These are phyloP conservation scores for Drymodes brunneopygia DNA, from an alignment of 2,113 vertebrate genomes.

Conservation along the genomic window DNA sequence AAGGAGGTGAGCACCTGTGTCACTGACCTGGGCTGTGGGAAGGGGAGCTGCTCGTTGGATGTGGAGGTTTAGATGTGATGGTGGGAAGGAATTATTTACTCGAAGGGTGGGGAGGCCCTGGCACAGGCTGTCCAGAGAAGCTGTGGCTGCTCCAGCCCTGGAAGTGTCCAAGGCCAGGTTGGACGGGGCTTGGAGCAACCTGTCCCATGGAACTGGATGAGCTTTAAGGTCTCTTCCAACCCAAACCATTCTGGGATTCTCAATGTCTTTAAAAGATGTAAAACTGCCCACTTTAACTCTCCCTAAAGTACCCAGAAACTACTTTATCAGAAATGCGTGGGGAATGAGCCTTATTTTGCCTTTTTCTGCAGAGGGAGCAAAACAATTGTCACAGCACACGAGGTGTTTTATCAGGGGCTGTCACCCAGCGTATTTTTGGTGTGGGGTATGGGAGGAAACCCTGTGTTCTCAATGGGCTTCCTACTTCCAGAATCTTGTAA, in stretches of 20 bases:
- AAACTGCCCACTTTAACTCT: not conserved
- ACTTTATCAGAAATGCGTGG: not conserved
- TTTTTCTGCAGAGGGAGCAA: not conserved
- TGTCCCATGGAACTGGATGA: not conserved
- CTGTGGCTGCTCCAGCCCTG: not conserved
- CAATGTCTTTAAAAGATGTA: not conserved
- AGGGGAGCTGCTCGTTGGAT: not conserved
- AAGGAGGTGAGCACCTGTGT: constrained; percentile 81
- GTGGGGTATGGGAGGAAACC: not conserved
- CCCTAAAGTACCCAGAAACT: not conserved
- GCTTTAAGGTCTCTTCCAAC: not conserved
- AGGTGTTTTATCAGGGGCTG: not conserved
- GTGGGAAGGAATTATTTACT: not conserved
- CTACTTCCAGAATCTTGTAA: not conserved
- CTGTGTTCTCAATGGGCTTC: not conserved
- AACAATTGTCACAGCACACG: not conserved
- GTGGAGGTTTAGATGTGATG: rapidly evolving
- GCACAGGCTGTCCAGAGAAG: not conserved
- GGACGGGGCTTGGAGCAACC: not conserved
- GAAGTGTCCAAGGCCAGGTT: not conserved
- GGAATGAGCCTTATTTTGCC: not conserved
- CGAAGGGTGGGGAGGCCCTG: rapidly evolving
- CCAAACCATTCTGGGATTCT: not conserved
- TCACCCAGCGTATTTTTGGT: not conserved
- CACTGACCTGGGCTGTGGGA: not conserved